phyloP scores from a whole-genome alignment of 2,888 invertebrate species.

The Meteorus colon region DNA sequence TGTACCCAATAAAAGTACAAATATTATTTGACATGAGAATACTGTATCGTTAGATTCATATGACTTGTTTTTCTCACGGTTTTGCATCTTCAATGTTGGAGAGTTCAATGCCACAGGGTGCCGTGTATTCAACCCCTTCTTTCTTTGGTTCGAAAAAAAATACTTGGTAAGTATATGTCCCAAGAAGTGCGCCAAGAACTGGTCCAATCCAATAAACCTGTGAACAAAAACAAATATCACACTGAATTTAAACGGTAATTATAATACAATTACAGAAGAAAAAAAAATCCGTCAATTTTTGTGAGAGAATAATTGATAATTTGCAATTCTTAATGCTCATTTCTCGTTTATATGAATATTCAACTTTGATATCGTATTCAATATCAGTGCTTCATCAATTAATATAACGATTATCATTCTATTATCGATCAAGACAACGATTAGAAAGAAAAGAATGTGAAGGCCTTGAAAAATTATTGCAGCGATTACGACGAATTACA shows the following conservation, averaged over 20 bases:
- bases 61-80: neutral
- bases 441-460: neutral
- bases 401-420: neutral
- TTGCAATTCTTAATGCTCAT: neutral
- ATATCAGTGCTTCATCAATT: neutral
- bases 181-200: slow-evolving; percentile 71
- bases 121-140: slow-evolving; percentile 34
- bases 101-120: slow-evolving; percentile 32
- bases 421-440: neutral
- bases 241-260: neutral
- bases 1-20: neutral
- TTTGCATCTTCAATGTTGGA: slow-evolving; percentile 17
- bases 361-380: neutral
- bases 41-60: neutral
- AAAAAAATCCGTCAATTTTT: neutral
- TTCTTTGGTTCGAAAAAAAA: slow-evolving; percentile 52
- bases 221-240: neutral
- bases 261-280: neutral
- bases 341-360: neutral
- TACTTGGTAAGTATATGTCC: slow-evolving; percentile 73
- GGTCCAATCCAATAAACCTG: slow-evolving; percentile 83
- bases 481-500: neutral
- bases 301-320: neutral
- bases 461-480: neutral
- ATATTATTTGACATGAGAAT: neutral